Percentiles rank a stretch among this genome's conserved stretches.
These are phyloP conservation scores for Mallateleia sp. DNA, from an alignment of 2,888 invertebrate species.

Conservation along the genomic window DNA sequence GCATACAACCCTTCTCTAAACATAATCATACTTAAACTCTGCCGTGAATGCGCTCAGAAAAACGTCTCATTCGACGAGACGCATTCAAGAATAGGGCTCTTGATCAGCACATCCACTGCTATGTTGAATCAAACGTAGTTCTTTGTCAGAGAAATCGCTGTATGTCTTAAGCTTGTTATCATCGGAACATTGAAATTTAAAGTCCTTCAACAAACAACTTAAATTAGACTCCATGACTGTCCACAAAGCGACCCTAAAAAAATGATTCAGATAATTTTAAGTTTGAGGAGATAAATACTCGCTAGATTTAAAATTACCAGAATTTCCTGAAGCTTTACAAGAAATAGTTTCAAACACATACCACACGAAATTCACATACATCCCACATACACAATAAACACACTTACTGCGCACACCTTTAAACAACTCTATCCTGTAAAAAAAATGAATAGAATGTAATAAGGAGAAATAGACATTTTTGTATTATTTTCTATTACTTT, in stretches of 20 bases:
- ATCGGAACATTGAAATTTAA: conserved; percentile 28
- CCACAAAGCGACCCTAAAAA: conserved; percentile 1
- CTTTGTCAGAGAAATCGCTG: conserved; percentile 11
- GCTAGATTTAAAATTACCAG: background rate
- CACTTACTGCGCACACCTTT: too few species aligned
- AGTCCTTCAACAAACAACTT: conserved; percentile 14
- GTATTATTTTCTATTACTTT: too few species aligned
- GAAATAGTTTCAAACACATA: background rate
- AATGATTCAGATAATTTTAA: background rate
- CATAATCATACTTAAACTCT: too few species aligned
- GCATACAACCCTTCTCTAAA: too few species aligned
- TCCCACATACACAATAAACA: too few species aligned
- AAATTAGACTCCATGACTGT: conserved; percentile 1
- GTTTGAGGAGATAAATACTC: too few species aligned
- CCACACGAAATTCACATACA: background rate
- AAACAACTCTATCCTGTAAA: background rate
- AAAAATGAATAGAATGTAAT: too few species aligned
- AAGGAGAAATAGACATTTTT: too few species aligned
- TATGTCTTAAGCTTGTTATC: background rate
- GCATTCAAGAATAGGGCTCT: too few species aligned
- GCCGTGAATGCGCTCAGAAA: too few species aligned
- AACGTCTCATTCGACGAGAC: too few species aligned
- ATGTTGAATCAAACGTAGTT: too few species aligned
- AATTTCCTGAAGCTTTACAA: background rate
- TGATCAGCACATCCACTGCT: conserved; percentile 19